Base-by-base conservation (phyloP, 2,113 vertebrate genomes). In the Megaptera novaeangliae region DNA sequence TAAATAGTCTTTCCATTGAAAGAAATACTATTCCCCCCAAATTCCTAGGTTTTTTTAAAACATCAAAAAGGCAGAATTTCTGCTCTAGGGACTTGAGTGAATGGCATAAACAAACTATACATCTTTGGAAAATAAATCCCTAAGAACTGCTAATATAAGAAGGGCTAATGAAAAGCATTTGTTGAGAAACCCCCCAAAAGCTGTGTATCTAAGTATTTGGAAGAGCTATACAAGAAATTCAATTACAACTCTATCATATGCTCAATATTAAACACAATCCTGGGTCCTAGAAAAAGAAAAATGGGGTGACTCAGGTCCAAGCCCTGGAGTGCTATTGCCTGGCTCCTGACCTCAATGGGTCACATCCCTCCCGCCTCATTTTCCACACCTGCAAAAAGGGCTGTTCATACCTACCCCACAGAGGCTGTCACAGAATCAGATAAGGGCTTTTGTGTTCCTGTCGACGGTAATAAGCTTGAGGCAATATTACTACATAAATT, bases 41-140 rank as follows among this genome's bases (percentile, higher is more conserved):
- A 34, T 13, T 59, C 36, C 34, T 36, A 39, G n/a, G 55, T 31
- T 39, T 39, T 94, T 46, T 80, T 64, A 61, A 78, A 82, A 94
- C 39, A 80, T 31, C 69, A 81, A 85, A 27, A 27, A 74, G 31
- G 69, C 5, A 81, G 81, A 80, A 81, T 27, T 83, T 68, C 39
- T 83, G n/a, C 55, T 77, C n/a, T n/a, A 31, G 61, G 36, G 81
- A 94, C 25, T 31, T 41, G 49, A 52, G 17, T 6, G 72, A 92
- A 74, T 6, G 12, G 9, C 21, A 84, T 34, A 68, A 63, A 88
- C 55, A 75, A 90, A 66, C 36, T 18, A 69, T 0, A 78, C 4
- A 25, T 41, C 87, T 77, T 64, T 88, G 36, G 34, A 59, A 93
- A 95, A 94, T 18, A 88, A 91, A 94, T 13, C 2, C n/a, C 68